Conservation (phyloP, 2,888 invertebrate species). For the Emmelina monodactyla region DNA sequence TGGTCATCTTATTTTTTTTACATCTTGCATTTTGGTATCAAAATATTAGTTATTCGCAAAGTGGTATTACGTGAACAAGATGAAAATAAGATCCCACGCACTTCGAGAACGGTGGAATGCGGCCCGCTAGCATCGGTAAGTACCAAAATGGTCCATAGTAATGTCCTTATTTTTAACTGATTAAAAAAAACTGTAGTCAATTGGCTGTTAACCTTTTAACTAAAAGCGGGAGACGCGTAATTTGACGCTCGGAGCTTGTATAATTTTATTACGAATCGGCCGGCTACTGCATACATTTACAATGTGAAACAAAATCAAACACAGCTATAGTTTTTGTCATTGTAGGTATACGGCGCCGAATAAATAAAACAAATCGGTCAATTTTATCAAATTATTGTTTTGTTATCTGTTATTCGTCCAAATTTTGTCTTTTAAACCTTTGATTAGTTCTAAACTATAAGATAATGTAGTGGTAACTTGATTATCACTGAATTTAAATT, state of each 20-base stretch:
- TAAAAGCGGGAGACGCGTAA: slow-evolving; percentile 64
- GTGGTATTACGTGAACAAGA: slow-evolving; percentile 65
- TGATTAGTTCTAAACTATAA: slow-evolving; percentile 52
- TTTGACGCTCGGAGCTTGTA: slow-evolving; percentile 60
- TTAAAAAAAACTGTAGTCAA: slow-evolving; percentile 65
- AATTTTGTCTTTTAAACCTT: slow-evolving; percentile 52
- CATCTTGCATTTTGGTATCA: slow-evolving; percentile 62
- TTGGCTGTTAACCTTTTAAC: slow-evolving; percentile 68
- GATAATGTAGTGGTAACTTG: slow-evolving; percentile 28
- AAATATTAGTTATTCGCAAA: slow-evolving; percentile 63
- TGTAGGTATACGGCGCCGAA: slow-evolving; percentile 11
- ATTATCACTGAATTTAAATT: too few species aligned
- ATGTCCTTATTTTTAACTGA: slow-evolving; percentile 64
- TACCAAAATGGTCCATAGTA: slow-evolving; percentile 29
- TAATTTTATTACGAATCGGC: slow-evolving; percentile 62
- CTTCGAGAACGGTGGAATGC: slow-evolving; percentile 59
- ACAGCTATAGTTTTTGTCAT: too few species aligned
- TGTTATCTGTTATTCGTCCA: slow-evolving; percentile 48
- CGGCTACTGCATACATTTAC: slow-evolving; percentile 47
- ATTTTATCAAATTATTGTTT: slow-evolving; percentile 49
- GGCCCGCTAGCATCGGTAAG: slow-evolving; percentile 60
- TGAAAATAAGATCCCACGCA: slow-evolving; percentile 64
- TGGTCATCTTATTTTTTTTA: slow-evolving; percentile 62
- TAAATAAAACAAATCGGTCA: too few species aligned
- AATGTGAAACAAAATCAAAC: too few species aligned